Conservation (phyloP, 1,140 invertebrate genomes). For the Calephelis virginiensis region DNA sequence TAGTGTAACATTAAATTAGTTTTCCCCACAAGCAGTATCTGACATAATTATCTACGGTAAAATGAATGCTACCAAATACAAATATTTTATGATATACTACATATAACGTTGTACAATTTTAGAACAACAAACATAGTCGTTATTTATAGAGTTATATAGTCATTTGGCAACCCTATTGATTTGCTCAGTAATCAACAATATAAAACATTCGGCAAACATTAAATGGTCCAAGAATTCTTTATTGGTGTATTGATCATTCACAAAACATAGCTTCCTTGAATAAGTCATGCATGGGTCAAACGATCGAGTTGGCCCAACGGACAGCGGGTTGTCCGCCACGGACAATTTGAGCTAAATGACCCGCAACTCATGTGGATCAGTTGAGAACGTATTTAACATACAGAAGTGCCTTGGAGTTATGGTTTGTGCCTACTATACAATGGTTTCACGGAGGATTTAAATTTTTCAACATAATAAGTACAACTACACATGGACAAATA, state of each 20-base stretch:
- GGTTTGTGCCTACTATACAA: background rate
- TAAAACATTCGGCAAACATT: constrained; percentile 6
- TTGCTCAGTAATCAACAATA: constrained; percentile 10
- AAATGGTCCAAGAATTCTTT: constrained; percentile 16
- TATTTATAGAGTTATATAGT: too few species aligned
- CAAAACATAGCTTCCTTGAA: constrained; percentile 20
- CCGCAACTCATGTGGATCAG: constrained; percentile 39
- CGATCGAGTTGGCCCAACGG: constrained; percentile 16
- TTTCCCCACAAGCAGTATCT: too few species aligned
- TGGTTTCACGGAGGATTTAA: too few species aligned
- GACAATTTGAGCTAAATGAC: constrained; percentile 48
- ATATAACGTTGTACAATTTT: too few species aligned
- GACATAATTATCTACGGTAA: too few species aligned
- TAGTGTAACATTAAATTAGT: too few species aligned
- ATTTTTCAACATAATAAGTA: too few species aligned
- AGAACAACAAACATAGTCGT: too few species aligned
- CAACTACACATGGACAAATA: too few species aligned
- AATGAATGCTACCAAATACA: too few species aligned
- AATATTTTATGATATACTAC: too few species aligned
- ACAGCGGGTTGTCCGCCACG: constrained; percentile 26
- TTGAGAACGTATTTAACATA: background rate
- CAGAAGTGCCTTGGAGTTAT: background rate
- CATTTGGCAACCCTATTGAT: too few species aligned
- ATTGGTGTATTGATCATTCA: constrained; percentile 23
- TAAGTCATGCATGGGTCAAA: constrained; percentile 16